Base-by-base conservation (phyloP, 2,797 vertebrate genomes). In the Melanotaenia boesemani region DNA sequence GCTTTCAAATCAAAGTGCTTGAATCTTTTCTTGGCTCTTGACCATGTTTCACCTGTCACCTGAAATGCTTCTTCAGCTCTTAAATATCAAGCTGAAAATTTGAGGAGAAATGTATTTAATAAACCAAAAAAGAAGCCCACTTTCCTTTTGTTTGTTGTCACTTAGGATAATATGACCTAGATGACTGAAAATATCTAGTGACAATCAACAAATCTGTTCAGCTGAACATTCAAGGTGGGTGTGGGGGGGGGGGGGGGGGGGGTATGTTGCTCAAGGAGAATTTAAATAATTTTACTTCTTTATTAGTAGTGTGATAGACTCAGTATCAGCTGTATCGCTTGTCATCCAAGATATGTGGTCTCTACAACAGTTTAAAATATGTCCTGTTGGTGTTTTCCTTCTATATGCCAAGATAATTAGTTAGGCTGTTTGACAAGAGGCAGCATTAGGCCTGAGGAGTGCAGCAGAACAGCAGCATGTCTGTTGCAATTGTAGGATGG, bases 391-490 rank as follows among this genome's bases (percentile, higher is more conserved):
- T 84, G 81, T 85, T 88, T 88, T 81, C 76, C 74, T 74, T 83
- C 69, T 54, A 82, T 41, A 87, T 52, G 86, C 85, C 88, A 88
- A 79, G 56, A 85, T 87, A 87, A 93, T 92, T 90, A 82, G 77
- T 62, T 55, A 54, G 62, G 66, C 81, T 44, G 69, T 57, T 74
- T 87, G 87, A 89, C 80, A 79, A 67, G 76, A 74, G 69, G 79
- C 58, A 61, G 78, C n/a, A 76, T 75, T 64, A 32, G 74, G 74
- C 88, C 77, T 4, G 84, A 74, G 86, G 77, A 79, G 75, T 62
- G 78, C 59, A 41, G 70, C 71, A 77, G 73, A 85, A 86, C 82
- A 90, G 77, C 74, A 9, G 56, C 18, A 74, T 77, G 84, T 86
- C 74, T 89, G 86, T 86, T 85, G 77, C 72, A 78, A 73, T 57